These are phyloP conservation scores for Paedocypris sp. DNA, from an alignment of 2,113 vertebrate genomes.

Conservation along the genomic window DNA sequence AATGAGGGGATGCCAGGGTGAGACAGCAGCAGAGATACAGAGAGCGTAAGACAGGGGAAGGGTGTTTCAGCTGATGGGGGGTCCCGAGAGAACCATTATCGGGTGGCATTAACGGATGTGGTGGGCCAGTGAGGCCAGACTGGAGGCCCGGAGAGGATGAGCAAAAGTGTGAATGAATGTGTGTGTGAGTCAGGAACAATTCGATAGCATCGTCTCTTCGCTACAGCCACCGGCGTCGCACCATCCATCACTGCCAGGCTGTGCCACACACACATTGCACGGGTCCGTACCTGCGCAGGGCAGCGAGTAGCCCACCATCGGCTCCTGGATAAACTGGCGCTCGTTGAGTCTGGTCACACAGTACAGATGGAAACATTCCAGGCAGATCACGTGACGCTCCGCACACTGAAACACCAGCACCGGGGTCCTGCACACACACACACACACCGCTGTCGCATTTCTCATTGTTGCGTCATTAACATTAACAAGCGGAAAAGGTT, in stretches of 20 bases:
- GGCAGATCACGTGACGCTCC: conserved; percentile 78
- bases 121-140: conserved; percentile 18
- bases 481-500: no score
- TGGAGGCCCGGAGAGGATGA: neutral
- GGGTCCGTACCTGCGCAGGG: conserved; percentile 83
- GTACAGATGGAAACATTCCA: conserved; percentile 82
- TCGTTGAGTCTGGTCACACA: conserved; percentile 77
- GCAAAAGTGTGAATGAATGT: conserved; percentile 4
- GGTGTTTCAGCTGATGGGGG: conserved; percentile 21
- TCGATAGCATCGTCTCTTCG: conserved; percentile 34
- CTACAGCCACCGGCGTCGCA: conserved; percentile 10
- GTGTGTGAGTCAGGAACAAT: conserved; percentile 11
- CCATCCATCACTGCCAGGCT: conserved; percentile 39
- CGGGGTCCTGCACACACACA: conserved; percentile 59
- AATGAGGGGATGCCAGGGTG: neutral
- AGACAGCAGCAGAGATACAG: neutral
- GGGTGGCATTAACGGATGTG: conserved; percentile 41
- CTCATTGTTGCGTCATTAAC: no score
- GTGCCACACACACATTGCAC: neutral
- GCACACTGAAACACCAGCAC: conserved; percentile 79
- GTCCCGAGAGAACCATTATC: conserved; percentile 37
- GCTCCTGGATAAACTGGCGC: conserved; percentile 69
- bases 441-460: neutral
- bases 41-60: conserved; percentile 14
- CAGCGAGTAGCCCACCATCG: conserved; percentile 74